Base-by-base conservation (phyloP, 35 echinoderm and acorn worm genomes). In the Apostichopus parvimensis region DNA sequence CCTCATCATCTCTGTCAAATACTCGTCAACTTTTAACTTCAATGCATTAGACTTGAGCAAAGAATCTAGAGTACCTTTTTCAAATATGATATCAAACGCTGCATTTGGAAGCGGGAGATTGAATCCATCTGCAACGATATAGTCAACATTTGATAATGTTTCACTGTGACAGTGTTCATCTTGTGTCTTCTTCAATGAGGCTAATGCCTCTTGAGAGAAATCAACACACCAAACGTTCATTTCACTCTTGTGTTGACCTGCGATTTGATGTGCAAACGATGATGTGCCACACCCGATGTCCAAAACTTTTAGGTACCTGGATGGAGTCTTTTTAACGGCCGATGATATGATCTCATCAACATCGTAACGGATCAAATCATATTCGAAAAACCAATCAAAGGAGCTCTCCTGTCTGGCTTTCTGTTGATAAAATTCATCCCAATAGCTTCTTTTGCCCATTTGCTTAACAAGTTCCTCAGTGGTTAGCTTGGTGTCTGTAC, bases 231-330 rank as follows among this genome's bases (percentile, higher is more conserved):
- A 52, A 5, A 95, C 10, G 56, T 68, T 91, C 7, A 90, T 56
- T 22, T 13, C 8, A 66, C 73, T 24, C 45, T 68, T 71, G 83
- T 86, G 18, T 4, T 93, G 92, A 23, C 60, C 52, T 8, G 89
- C 54, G 53, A 95, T 64, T 20, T 90, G 23, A 66, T 45, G 66
- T 23, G 94, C 78, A 14, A 95, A 59, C n/a, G 79, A 45, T 6
- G 94, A 95, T 20, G 94, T 95, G 7, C 94, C 94, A 93, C 94
- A 95, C 4, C 94, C 94, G 34, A 95, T 55, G 34, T 95, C 94
- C 6, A 93, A 18, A 4, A 95, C 70, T 13, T 90, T 82, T 13
- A 93, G 23, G 56, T 61, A 58, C 22, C 54, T 65, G 14, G n/a
- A 14, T 53, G 56, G 6, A n/a, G 77, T 62, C 45, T 28, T 66